Evolutionary conservation across 2,797 vertebrate genomes (phyloP).

Genomic region (Malacoraja senta): DNA sequence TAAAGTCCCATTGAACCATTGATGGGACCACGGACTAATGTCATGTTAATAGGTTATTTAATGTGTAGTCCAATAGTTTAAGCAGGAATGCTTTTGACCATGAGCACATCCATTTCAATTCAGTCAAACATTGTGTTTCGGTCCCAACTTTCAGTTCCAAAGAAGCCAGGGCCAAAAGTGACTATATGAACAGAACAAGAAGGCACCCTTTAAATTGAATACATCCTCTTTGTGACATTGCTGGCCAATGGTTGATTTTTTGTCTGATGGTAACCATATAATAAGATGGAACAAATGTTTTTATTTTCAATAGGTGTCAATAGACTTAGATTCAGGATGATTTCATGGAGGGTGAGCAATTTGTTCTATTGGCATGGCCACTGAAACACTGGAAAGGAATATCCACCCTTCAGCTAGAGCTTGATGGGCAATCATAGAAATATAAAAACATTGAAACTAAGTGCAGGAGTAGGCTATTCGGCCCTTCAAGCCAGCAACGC

Average conservation of each 20-base stretch:
- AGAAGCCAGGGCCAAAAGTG: background rate
- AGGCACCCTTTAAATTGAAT: background rate
- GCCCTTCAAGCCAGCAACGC: too few relatives aligned
- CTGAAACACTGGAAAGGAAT: background rate
- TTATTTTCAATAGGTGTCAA: background rate
- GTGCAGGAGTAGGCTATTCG: too few relatives aligned
- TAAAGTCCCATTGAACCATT: too few relatives aligned
- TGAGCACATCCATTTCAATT: background rate
- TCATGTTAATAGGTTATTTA: background rate
- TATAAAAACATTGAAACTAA: too few relatives aligned
- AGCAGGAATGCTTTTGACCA: background rate
- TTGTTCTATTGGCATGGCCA: background rate
- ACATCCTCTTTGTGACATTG: too few relatives aligned
- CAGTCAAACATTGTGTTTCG: background rate
- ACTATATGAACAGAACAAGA: background rate
- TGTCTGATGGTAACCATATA: background rate
- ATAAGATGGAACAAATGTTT: background rate
- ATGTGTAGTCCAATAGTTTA: background rate
- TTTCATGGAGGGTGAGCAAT: background rate
- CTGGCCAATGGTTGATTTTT: background rate
- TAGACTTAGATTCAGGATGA: background rate
- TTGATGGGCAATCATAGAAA: too few relatives aligned
- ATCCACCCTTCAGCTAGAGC: background rate
- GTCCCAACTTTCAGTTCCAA: background rate
- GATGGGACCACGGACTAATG: too few relatives aligned